Conservation (phyloP, 2,113 vertebrate genomes). For the Sterrhoptilus dennistouni region DNA sequence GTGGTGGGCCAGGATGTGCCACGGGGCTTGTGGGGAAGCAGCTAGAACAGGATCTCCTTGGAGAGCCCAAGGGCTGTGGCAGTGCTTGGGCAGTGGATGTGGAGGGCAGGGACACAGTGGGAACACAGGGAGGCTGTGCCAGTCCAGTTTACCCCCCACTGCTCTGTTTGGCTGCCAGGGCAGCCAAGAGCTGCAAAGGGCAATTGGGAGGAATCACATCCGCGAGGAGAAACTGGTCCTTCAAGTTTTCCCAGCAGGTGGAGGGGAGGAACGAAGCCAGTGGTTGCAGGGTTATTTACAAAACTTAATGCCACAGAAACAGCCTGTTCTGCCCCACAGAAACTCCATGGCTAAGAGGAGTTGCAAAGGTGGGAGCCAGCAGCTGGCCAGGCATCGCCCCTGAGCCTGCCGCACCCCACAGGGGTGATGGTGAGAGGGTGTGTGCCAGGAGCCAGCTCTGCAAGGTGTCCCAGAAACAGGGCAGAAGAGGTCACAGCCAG, state of each 20-base stretch:
- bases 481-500: background rate
- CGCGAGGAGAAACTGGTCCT: conserved; percentile 4
- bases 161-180: background rate
- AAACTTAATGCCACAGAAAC: background rate
- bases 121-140: background rate
- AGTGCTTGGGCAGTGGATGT: background rate
- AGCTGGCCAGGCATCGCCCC: rapidly evolving
- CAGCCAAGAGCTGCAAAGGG: rapidly evolving
- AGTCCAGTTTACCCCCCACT: background rate
- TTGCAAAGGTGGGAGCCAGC: background rate
- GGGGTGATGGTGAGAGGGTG: background rate
- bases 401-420: rapidly evolving
- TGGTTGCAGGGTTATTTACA: background rate
- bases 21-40: rapidly evolving
- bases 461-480: background rate
- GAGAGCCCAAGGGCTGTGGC: background rate
- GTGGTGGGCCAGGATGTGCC: too few species aligned
- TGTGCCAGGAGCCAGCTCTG: background rate
- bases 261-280: background rate
- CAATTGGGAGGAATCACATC: background rate
- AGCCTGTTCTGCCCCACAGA: background rate
- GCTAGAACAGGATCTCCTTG: background rate
- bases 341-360: background rate
- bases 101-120: background rate
- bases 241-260: background rate